Evolutionary conservation across 2,113 vertebrate species (phyloP).

Genomic region (Canis aureus): DNA sequence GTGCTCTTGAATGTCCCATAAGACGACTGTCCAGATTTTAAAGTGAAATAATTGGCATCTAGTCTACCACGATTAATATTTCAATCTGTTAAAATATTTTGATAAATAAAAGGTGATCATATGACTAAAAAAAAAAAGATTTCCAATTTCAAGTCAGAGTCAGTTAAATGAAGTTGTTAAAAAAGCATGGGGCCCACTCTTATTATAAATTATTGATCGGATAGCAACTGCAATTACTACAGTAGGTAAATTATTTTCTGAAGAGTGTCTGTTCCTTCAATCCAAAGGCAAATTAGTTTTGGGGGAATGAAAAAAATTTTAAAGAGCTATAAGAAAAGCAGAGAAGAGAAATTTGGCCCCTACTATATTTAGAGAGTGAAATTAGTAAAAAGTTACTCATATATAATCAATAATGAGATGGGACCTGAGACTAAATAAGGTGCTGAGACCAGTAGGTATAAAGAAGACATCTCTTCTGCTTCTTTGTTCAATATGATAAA

Average conservation of each 20-base stretch:
- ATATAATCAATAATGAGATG: neutral
- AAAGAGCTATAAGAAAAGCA: neutral
- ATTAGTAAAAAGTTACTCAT: neutral
- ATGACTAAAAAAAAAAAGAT: neutral
- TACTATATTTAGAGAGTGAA: neutral
- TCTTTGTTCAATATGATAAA: neutral
- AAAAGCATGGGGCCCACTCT: neutral
- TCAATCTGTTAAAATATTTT: constrained; percentile 39
- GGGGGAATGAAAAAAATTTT: neutral
- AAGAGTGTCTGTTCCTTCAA: neutral
- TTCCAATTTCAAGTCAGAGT: neutral
- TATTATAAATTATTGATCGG: constrained; percentile 44
- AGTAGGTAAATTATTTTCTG: neutral
- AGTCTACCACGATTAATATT: neutral
- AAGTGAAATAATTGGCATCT: constrained; percentile 22
- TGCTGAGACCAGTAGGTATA: neutral
- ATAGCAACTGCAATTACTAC: neutral
- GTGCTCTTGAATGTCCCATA: neutral
- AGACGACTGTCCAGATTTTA: neutral
- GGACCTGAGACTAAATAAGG: neutral
- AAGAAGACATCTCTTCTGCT: neutral
- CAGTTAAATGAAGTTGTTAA: constrained; percentile 50
- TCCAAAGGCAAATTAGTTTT: neutral
- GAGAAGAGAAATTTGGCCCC: neutral
- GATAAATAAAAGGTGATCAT: neutral